Conservation (phyloP, 1,140 invertebrate species). For the Phymastichus coffea region DNA sequence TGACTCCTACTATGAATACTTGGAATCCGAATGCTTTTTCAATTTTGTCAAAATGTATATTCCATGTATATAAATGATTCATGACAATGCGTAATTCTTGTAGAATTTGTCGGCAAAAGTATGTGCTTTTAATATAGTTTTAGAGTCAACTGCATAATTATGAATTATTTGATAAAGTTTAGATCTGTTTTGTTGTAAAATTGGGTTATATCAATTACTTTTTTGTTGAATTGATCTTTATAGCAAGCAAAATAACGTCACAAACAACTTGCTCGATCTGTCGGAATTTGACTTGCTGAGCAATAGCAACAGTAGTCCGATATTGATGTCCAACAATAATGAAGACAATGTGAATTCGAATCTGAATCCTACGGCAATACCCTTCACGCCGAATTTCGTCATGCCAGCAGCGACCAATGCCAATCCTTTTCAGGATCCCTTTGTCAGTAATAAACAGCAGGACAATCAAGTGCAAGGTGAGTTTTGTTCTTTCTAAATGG, state of each 20-base stretch:
- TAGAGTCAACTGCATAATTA: no score
- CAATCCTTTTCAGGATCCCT: conserved; percentile 54
- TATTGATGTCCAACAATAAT: conserved; percentile 35
- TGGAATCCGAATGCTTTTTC: no score
- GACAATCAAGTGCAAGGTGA: conserved; percentile 54
- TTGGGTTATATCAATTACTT: no score
- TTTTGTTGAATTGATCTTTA: no score
- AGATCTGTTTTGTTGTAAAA: no score
- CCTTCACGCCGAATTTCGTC: conserved; percentile 51
- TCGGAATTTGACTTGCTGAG: conserved; percentile 61
- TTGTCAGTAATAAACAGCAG: conserved; percentile 50
- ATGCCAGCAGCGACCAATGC: conserved; percentile 46
- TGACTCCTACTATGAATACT: no score
- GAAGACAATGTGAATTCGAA: conserved; percentile 55
- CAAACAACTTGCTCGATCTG: conserved; percentile 59
- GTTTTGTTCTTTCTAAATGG: conserved; percentile 21
- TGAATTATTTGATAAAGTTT: no score
- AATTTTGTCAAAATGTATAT: no score
- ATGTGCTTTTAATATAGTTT: no score
- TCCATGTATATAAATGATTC: no score
- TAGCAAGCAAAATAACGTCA: conserved; percentile 60
- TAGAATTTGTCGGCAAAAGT: no score
- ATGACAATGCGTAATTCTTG: no score
- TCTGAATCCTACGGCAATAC: conserved; percentile 50
- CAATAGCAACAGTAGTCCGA: conserved; percentile 58